Percentiles rank a stretch among this genome's conserved stretches.
phyloP scores from a whole-genome alignment of 2,113 vertebrate species.

The Potamarius usumacintae region DNA sequence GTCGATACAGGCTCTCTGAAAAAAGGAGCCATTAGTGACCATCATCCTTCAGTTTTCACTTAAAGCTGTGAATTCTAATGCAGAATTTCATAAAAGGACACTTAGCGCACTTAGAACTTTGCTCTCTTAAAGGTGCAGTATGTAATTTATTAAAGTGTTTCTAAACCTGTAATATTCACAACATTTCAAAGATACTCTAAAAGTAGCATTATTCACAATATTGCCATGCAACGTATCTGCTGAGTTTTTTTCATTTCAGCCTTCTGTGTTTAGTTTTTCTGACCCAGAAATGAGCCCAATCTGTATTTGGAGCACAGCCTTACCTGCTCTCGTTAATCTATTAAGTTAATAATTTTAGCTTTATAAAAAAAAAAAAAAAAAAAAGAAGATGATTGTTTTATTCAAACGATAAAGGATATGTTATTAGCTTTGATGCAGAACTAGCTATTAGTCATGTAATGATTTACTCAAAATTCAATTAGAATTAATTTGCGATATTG shows the following conservation, averaged over 20 bases:
- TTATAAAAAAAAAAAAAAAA: background rate
- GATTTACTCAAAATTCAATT: too few relatives aligned
- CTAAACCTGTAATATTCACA: background rate
- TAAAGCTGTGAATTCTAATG: background rate
- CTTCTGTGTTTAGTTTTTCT: background rate
- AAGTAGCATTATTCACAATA: background rate
- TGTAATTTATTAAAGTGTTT: background rate
- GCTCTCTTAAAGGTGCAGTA: background rate
- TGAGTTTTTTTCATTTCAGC: background rate
- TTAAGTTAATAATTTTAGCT: background rate
- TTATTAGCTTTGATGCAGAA: background rate
- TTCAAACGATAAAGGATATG: background rate
- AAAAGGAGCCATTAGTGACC: background rate
- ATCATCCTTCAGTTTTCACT: background rate
- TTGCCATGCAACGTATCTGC: background rate
- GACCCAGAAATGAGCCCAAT: background rate
- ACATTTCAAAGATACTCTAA: background rate
- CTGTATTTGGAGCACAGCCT: background rate
- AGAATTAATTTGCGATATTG: too few relatives aligned
- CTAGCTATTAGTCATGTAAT: background rate
- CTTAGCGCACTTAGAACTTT: background rate
- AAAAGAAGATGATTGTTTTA: background rate
- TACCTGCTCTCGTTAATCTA: background rate
- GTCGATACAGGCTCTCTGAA: slow-evolving; percentile 95
- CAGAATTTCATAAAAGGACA: background rate